phyloP scores from a whole-genome alignment of 2,797 vertebrate species.

The Manis javanica region DNA sequence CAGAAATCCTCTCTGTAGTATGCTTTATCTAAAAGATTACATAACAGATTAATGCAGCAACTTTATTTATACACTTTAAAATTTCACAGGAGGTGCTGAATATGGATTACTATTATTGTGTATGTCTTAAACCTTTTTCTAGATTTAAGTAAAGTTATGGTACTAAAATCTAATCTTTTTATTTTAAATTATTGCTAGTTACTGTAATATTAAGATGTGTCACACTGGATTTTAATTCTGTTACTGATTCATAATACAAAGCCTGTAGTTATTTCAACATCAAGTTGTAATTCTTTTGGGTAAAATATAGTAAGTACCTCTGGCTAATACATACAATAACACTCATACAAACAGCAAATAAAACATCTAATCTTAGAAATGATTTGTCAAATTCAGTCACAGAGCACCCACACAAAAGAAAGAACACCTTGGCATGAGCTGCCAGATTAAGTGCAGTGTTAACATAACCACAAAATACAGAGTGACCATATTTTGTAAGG shows the following conservation, averaged over 20 bases:
- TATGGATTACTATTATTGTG: neutral
- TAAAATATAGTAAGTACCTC: neutral
- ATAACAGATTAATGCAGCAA: neutral
- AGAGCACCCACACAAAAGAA: neutral
- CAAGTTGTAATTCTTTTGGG: constrained; percentile 40
- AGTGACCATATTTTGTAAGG: neutral
- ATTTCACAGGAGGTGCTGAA: neutral
- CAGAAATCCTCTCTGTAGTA: neutral
- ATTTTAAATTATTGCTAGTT: neutral
- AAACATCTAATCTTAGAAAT: neutral
- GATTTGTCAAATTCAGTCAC: neutral
- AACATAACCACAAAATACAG: neutral
- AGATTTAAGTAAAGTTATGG: constrained; percentile 14
- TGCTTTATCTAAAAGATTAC: constrained; percentile 25
- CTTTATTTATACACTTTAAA: constrained; percentile 43
- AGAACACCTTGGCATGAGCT: neutral
- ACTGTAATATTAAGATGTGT: neutral
- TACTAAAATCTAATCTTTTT: constrained; percentile 15
- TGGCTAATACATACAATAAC: neutral
- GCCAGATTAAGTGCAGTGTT: neutral
- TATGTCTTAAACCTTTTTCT: constrained; percentile 27
- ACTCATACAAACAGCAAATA: neutral
- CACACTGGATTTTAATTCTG: neutral
- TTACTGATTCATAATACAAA: constrained; percentile 35
- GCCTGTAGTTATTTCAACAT: neutral